Evolutionary conservation across 2,113 vertebrate species (phyloP).

Genomic region (Myiozetetes cayanensis): DNA sequence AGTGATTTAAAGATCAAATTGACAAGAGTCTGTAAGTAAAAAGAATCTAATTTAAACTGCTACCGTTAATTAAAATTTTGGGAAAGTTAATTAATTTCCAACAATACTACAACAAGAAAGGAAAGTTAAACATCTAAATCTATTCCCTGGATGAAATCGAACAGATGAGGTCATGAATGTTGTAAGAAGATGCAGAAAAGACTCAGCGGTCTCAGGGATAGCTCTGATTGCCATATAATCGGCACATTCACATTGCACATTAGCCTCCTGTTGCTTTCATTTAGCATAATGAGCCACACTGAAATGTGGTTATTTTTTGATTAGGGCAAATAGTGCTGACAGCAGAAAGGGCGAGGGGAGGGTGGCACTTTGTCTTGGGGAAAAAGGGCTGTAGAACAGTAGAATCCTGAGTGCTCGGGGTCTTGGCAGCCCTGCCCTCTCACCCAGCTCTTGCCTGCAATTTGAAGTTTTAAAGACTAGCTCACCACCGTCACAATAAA

Average conservation of each 20-base stretch:
- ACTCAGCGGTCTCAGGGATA: background rate
- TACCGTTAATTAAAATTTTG: background rate
- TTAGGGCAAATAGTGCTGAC: slow-evolving; percentile 6
- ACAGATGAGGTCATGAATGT: background rate
- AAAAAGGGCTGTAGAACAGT: background rate
- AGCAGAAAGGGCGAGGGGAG: background rate
- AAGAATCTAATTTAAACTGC: background rate
- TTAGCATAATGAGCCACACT: slow-evolving; percentile 36
- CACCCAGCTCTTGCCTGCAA: background rate
- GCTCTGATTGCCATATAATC: slow-evolving; percentile 8
- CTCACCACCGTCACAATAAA: background rate
- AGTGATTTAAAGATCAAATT: background rate
- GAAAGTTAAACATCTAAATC: background rate
- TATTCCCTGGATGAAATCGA: background rate
- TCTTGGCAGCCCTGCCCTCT: background rate
- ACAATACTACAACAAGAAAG: background rate
- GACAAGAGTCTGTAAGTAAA: background rate
- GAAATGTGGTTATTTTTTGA: slow-evolving; percentile 39
- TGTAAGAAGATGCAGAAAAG: background rate
- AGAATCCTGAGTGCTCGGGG: background rate
- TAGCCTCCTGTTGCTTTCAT: slow-evolving; percentile 45
- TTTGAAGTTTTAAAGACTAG: background rate
- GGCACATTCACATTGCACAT: slow-evolving; percentile 37
- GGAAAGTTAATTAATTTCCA: background rate
- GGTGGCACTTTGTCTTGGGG: background rate